phyloP scores from a whole-genome alignment of 92 coral and sea anemone genomes.

The Blastomussa wellsi region DNA sequence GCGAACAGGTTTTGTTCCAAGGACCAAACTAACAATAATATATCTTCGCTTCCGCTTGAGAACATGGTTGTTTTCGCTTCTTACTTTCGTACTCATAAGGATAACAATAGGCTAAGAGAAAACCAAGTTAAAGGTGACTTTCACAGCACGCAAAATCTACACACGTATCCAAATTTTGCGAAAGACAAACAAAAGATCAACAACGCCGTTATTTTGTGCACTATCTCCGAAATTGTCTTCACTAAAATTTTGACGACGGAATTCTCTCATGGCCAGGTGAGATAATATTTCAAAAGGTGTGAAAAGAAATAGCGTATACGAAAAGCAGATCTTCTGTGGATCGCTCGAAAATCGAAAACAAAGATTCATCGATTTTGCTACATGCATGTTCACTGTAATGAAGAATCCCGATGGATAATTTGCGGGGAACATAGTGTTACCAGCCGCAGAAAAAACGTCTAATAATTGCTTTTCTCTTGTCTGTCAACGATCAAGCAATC shows the following conservation, averaged over 20 bases:
- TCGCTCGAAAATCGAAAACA: constrained; percentile 5
- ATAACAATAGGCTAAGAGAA: neutral
- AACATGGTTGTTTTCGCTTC: neutral
- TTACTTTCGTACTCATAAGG: neutral
- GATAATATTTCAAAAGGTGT: constrained; percentile 40
- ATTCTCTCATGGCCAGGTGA: constrained; percentile 38
- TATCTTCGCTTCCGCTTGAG: neutral
- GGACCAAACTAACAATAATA: neutral
- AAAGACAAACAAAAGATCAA: neutral
- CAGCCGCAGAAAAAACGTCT: neutral
- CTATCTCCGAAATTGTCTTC: neutral
- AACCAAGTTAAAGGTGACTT: neutral
- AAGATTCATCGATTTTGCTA: neutral
- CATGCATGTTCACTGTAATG: neutral
- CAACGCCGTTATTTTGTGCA: neutral
- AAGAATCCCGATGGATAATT: neutral
- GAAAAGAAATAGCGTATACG: constrained; percentile 9
- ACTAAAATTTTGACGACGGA: constrained; percentile 20
- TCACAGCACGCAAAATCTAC: neutral
- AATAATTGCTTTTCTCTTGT: constrained; percentile 14
- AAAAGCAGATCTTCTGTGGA: neutral
- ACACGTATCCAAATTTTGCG: neutral
- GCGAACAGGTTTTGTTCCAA: neutral
- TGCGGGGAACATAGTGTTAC: neutral
- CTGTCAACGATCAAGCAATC: constrained; percentile 37